Conservation (phyloP, 1,140 invertebrate species). For the Conopomorpha cramerella region DNA sequence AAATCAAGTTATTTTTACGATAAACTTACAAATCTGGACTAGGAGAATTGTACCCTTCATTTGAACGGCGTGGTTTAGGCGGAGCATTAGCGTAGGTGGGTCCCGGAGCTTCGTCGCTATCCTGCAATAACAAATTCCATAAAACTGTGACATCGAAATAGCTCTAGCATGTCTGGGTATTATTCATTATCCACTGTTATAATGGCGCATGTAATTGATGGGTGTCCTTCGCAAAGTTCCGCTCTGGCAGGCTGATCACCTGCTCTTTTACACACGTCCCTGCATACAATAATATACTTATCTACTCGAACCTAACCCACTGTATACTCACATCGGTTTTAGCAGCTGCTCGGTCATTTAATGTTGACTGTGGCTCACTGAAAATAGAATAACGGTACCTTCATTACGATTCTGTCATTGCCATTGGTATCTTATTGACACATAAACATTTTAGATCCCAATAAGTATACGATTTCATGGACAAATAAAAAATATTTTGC, state of each 20-base stretch:
- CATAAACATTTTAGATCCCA: no score
- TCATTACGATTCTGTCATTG: no score
- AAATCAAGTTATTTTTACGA: background rate
- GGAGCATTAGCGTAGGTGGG: slow-evolving; percentile 89
- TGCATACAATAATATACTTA: slow-evolving; percentile 16
- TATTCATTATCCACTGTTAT: slow-evolving; percentile 27
- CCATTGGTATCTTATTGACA: no score
- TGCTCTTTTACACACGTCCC: slow-evolving; percentile 22
- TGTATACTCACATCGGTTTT: slow-evolving; percentile 38
- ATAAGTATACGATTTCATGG: no score
- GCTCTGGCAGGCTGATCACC: slow-evolving; percentile 30
- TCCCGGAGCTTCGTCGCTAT: slow-evolving; percentile 37
- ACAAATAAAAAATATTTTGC: no score
- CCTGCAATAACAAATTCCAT: slow-evolving; percentile 14
- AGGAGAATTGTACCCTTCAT: slow-evolving; percentile 73
- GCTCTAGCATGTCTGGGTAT: no score
- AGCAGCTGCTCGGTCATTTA: slow-evolving; percentile 26
- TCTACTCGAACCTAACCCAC: background rate
- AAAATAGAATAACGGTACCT: slow-evolving; percentile 17
- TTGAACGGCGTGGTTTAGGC: slow-evolving; percentile 79
- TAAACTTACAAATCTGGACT: slow-evolving; percentile 63
- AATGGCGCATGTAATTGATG: slow-evolving; percentile 22
- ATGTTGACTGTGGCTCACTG: slow-evolving; percentile 36
- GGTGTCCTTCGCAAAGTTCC: slow-evolving; percentile 25
- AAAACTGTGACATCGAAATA: no score